Base-by-base conservation (phyloP, 1,140 invertebrate genomes). In the Schmidtea mediterranea region DNA sequence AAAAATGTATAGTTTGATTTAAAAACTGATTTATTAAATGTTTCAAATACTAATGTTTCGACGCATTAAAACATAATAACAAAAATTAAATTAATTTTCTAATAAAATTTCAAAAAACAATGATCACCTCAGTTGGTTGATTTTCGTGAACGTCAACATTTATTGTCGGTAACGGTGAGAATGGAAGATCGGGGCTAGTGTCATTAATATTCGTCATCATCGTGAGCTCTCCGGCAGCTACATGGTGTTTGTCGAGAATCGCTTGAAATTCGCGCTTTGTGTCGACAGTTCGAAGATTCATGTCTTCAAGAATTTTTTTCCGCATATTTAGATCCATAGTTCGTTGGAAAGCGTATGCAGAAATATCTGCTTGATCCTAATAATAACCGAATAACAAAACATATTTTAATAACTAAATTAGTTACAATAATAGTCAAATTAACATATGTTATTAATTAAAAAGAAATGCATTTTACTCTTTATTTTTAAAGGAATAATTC, bases 251-350 rank as follows among this genome's bases (percentile, higher is more conserved):
- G 22, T 45, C 43, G 21, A 45, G 43, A 13, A 45, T 21, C 43
- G 19, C 21, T 24, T 45, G 43, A 21, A 45, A 13, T 13, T 45
- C 43, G n/a, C 21, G n/a, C 12, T 24, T 21, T 22, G 15, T 45
- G 3, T 15, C 43, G n/a, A 45, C 21, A 19, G 43, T 45, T 24
- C 21, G 15, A 13, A 45, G 19, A 45, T 52, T 52, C 52, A 92
- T 69, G 66, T 87, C 82, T 48, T 81, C 73, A 21, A 94, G 66
- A 75, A 94, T 84, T 69, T 92, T 81, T 64, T 81, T 84, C 46
- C 87, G 73, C 68, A 94, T 84, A 63, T 92, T 86, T 82, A 92
- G 89, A 73, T 89, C 78, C 53, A 94, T 65, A 1, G 87, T 92
- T 53, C 86, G 72, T 63, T 94, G 86, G 60, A 92, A 90, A 0